Evolutionary conservation across 1,140 invertebrate species (phyloP).

Genomic region (Meteorus sp.): DNA sequence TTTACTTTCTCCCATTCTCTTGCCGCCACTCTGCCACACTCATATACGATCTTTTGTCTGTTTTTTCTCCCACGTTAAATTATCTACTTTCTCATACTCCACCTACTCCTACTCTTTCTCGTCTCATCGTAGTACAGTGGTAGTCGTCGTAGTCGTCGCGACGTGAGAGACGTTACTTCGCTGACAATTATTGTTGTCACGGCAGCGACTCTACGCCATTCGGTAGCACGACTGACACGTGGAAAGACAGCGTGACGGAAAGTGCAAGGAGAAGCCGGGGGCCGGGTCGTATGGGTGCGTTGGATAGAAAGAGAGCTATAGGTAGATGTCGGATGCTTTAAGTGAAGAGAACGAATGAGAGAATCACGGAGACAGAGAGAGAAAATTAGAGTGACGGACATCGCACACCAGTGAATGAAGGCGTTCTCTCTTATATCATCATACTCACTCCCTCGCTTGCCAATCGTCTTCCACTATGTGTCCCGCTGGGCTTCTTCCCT

Average conservation of each 20-base stretch:
- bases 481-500: constrained; percentile 35
- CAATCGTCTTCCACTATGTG: constrained; percentile 9
- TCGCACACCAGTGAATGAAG: constrained; percentile 54
- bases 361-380: constrained; percentile 25
- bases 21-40: too few species aligned
- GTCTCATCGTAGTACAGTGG: too few species aligned
- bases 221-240: constrained; percentile 48
- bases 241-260: constrained; percentile 49
- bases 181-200: constrained; percentile 58
- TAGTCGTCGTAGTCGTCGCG: constrained; percentile 20
- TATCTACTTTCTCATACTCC: constrained; percentile 20
- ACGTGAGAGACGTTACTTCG: constrained; percentile 49
- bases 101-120: constrained; percentile 11
- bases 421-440: constrained; percentile 48
- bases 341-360: constrained; percentile 25
- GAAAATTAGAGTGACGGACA: constrained; percentile 42
- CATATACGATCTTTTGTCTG: constrained; percentile 5
- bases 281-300: constrained; percentile 27
- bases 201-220: constrained; percentile 42
- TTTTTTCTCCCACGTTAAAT: constrained; percentile 24
- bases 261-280: constrained; percentile 36
- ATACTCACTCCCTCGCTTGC: constrained; percentile 33
- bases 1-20: constrained; percentile 27
- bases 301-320: constrained; percentile 29
- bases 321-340: constrained; percentile 24